Evolutionary conservation across 2,797 vertebrate species (phyloP).

Genomic region (Dromococcyx pavoninus): DNA sequence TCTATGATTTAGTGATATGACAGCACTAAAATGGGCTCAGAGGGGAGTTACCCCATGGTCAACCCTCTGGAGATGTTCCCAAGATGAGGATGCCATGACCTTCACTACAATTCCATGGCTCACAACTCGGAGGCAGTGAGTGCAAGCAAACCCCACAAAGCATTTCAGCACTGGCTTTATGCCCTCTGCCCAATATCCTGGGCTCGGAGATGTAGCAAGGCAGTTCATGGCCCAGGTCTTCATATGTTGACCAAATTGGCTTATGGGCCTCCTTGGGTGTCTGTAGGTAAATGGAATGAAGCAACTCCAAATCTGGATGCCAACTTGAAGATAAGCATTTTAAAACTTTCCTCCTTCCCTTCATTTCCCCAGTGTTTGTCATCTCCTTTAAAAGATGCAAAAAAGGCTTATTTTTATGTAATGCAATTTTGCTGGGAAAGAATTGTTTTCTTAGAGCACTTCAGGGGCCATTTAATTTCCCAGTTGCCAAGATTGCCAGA

Average conservation of each 20-base stretch:
- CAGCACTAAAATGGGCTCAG: background rate
- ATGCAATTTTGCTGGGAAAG: background rate
- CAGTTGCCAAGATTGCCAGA: background rate
- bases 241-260: fast-evolving
- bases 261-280: background rate
- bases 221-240: background rate
- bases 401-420: background rate
- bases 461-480: background rate
- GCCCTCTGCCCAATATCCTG: background rate
- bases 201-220: background rate
- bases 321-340: background rate
- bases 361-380: background rate
- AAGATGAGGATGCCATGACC: background rate
- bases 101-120: background rate
- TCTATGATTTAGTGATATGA: too few species aligned
- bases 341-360: background rate
- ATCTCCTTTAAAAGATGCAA: background rate
- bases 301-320: background rate
- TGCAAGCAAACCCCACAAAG: background rate
- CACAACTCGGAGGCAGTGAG: background rate
- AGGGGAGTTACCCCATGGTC: background rate
- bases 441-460: background rate
- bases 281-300: background rate
- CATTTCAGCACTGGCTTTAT: background rate
- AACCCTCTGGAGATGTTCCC: background rate